These are phyloP conservation scores for Orussus abietinus DNA, from an alignment of 1,140 invertebrate species.

Conservation along the genomic window DNA sequence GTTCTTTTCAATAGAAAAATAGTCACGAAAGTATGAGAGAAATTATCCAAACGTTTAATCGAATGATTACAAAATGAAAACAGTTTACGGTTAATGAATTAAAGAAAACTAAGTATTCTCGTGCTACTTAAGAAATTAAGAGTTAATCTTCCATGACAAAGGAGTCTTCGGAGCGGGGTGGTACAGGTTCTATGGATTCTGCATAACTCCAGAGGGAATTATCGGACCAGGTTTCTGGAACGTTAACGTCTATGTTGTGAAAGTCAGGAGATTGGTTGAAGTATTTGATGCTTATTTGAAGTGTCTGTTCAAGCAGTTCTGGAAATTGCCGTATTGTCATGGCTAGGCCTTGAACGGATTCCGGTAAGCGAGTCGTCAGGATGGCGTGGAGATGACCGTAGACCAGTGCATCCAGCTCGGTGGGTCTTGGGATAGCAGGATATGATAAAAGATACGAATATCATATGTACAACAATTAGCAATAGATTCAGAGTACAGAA, in stretches of 20 bases:
- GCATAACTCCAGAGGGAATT: constrained; percentile 32
- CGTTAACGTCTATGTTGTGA: constrained; percentile 34
- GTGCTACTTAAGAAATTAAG: too few species aligned
- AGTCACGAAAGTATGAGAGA: too few species aligned
- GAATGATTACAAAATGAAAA: too few species aligned
- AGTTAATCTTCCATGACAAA: too few species aligned
- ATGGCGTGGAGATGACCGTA: constrained; percentile 69
- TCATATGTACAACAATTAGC: too few species aligned
- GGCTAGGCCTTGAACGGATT: constrained; percentile 20
- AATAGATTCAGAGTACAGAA: too few species aligned
- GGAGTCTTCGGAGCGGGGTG: constrained; percentile 25
- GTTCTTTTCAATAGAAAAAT: too few species aligned
- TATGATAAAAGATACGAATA: too few species aligned
- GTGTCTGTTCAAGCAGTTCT: constrained; percentile 34
- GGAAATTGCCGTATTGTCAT: constrained; percentile 34
- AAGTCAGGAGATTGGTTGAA: constrained; percentile 22
- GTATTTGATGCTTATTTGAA: constrained; percentile 13
- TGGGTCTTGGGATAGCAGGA: constrained; percentile 55
- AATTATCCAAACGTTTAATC: too few species aligned
- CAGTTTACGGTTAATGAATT: too few species aligned
- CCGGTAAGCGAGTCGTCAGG: constrained; percentile 46
- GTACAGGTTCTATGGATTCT: constrained; percentile 25
- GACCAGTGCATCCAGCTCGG: constrained; percentile 69
- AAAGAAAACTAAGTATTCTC: too few species aligned
- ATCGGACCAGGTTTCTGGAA: constrained; percentile 22